A percentile compares a stretch with the other conserved stretches of the same genome.
Evolutionary conservation across 2,888 invertebrate species (phyloP).

Genomic region (Arctia plantaginis): DNA sequence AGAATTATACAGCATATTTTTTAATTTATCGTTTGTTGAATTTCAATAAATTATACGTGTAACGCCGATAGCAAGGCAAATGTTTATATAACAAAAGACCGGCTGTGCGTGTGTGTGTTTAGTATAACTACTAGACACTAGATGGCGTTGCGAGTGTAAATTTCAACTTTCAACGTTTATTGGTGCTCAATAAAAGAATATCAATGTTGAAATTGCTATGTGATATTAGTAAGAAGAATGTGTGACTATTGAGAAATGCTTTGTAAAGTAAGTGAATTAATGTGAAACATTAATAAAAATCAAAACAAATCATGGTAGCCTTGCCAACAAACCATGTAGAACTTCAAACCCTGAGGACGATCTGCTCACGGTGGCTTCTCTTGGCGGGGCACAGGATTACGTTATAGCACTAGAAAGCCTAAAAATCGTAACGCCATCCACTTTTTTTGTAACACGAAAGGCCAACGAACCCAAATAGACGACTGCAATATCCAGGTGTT

Average conservation of each 20-base stretch:
- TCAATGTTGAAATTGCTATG: background rate
- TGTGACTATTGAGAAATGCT: conserved; percentile 18
- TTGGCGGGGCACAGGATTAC: conserved; percentile 69
- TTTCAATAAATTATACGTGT: background rate
- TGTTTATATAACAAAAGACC: background rate
- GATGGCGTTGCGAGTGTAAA: conserved; percentile 65
- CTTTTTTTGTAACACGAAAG: conserved; percentile 48
- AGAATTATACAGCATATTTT: background rate
- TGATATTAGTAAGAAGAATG: conserved; percentile 15
- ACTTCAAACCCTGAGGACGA: conserved; percentile 78
- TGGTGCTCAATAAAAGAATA: background rate
- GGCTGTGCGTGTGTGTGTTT: conserved; percentile 13
- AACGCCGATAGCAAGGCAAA: background rate
- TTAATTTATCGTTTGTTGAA: background rate
- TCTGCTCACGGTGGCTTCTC: conserved; percentile 71
- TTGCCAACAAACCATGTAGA: conserved; percentile 78
- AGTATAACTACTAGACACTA: conserved; percentile 68
- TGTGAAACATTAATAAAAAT: conserved; percentile 40
- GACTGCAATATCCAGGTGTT: conserved; percentile 54
- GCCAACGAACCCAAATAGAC: conserved; percentile 56
- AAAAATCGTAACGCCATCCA: conserved; percentile 65
- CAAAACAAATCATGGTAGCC: conserved; percentile 63
- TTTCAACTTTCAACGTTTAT: conserved; percentile 2
- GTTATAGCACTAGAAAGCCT: conserved; percentile 59
- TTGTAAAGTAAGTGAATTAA: conserved; percentile 33